These are phyloP conservation scores for Maniola jurtina DNA, from an alignment of 1,140 invertebrate genomes.

Conservation along the genomic window DNA sequence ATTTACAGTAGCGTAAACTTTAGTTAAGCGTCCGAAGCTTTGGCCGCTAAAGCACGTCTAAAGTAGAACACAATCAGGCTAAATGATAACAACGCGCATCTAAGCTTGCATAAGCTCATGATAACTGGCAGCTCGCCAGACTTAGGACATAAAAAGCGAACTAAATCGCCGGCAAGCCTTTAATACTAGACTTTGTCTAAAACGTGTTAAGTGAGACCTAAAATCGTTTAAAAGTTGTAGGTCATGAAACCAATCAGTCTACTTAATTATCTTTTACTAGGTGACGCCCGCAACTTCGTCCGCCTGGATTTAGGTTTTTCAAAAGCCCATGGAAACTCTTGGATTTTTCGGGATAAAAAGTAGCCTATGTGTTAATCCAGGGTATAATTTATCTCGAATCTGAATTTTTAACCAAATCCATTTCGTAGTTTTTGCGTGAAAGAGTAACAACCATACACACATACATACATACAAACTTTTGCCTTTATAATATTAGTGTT, in stretches of 20 bases:
- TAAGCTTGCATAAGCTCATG: constrained; percentile 34
- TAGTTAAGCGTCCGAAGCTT: neutral
- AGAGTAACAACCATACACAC: no score
- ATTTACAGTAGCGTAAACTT: neutral
- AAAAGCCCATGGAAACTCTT: no score
- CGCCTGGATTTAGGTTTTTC: no score
- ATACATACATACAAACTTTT: no score
- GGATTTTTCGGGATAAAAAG: no score
- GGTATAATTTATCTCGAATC: no score
- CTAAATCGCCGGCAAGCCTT: constrained; percentile 26
- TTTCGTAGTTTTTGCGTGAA: no score
- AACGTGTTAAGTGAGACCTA: constrained; percentile 23
- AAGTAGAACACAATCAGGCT: constrained; percentile 13
- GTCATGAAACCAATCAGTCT: neutral
- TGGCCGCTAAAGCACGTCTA: constrained; percentile 5
- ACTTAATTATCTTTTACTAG: no score
- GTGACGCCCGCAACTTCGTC: no score
- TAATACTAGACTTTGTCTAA: constrained; percentile 24
- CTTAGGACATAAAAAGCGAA: constrained; percentile 35
- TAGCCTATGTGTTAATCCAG: no score
- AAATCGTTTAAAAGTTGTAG: constrained; percentile 24
- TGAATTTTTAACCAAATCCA: no score
- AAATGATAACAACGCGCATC: constrained; percentile 15
- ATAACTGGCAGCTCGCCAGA: constrained; percentile 36
- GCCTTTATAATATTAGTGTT: no score